Conservation (phyloP, 2,888 invertebrate species). For the Lottia scabra region DNA sequence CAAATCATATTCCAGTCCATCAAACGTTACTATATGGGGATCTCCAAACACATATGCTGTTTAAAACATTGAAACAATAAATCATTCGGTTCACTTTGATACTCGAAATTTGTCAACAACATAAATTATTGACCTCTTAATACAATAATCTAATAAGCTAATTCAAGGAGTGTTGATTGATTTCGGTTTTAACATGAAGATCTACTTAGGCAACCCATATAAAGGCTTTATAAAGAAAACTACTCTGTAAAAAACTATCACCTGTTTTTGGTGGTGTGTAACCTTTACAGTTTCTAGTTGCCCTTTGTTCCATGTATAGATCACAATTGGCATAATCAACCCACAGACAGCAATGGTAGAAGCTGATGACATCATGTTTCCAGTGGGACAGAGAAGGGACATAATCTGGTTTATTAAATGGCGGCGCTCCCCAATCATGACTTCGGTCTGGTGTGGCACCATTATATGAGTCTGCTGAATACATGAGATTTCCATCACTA, state of each 20-base stretch:
- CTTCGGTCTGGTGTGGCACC: slow-evolving; percentile 77
- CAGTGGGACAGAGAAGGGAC: slow-evolving; percentile 95
- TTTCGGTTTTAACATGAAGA: too few species aligned
- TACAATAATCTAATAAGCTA: too few species aligned
- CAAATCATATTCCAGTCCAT: slow-evolving; percentile 90
- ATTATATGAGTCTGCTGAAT: slow-evolving; percentile 96
- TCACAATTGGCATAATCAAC: slow-evolving; percentile 90
- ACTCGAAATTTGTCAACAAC: too few species aligned
- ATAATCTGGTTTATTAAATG: slow-evolving; percentile 76
- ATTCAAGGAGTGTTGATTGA: too few species aligned
- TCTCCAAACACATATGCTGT: slow-evolving; percentile 90
- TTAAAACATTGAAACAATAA: slow-evolving; percentile 13
- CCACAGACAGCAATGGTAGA: slow-evolving; percentile 95
- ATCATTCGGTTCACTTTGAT: too few species aligned
- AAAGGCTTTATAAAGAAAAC: too few species aligned
- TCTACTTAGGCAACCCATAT: too few species aligned
- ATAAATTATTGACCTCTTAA: too few species aligned
- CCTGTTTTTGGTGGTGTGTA: slow-evolving; percentile 91
- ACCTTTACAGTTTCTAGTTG: slow-evolving; percentile 94
- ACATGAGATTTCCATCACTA: slow-evolving; percentile 88
- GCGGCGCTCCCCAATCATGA: slow-evolving; percentile 73
- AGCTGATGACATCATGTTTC: slow-evolving; percentile 94
- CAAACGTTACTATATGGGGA: slow-evolving; percentile 93
- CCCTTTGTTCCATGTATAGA: slow-evolving; percentile 87
- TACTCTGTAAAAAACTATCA: slow-evolving; percentile 39